phyloP scores from a whole-genome alignment of 2,113 vertebrate genomes.

The Charadrius vociferus region DNA sequence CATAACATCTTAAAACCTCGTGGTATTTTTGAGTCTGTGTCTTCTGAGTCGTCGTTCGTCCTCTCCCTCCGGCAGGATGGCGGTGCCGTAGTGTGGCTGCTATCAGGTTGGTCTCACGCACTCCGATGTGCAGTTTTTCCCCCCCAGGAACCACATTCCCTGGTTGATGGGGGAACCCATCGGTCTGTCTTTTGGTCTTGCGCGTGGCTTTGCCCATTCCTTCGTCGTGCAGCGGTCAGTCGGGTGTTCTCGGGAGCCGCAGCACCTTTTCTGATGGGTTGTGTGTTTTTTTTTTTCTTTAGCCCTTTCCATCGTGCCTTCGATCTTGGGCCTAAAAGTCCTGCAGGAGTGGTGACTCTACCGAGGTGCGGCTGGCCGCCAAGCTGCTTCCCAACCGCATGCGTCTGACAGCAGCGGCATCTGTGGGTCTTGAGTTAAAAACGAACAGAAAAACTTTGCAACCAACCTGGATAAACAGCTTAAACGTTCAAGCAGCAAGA shows the following conservation, averaged over 20 bases:
- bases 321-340: neutral
- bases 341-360: neutral
- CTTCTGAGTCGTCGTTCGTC: rapidly evolving
- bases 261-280: rapidly evolving
- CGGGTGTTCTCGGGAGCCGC: rapidly evolving
- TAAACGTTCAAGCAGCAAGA: neutral
- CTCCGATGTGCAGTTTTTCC: rapidly evolving
- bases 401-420: neutral
- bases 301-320: neutral
- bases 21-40: rapidly evolving
- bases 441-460: neutral
- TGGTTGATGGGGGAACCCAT: neutral
- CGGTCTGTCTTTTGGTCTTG: neutral
- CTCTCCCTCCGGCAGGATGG: rapidly evolving
- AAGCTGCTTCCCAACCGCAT: neutral
- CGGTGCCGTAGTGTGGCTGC: rapidly evolving
- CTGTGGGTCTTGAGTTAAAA: neutral
- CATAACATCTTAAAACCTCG: rapidly evolving
- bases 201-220: neutral
- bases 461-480: neutral
- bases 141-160: neutral
- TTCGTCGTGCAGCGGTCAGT: neutral
- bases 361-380: neutral
- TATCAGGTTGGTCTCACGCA: neutral
- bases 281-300: neutral